Base-by-base conservation (phyloP, 2,113 vertebrate genomes). In the Noctilio leporinus region DNA sequence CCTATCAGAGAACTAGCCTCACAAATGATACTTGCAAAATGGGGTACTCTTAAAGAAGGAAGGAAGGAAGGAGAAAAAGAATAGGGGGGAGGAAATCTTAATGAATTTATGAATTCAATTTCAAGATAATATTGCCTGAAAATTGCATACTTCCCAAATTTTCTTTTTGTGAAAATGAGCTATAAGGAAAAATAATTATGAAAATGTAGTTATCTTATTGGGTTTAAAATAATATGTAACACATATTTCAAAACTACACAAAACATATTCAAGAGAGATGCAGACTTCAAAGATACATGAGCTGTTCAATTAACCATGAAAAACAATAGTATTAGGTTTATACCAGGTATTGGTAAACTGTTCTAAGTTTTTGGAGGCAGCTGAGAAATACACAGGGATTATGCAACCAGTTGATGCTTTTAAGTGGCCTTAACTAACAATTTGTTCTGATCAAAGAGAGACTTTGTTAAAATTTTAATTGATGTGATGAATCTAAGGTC, bases 391-490 rank as follows among this genome's bases (percentile, higher is more conserved):
- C 24, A 45, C 30, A 77, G 40, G 51, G 51, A 90, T 76, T 38
- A 57, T 8, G 5, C 3, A 94, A 33, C 11, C 53, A 91, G 77
- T 0, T 84, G 82, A 88, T 28, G 35, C 12, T 83, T 86, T 84
- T 30, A 67, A 84, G 70, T 88, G 84, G 72, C 65, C 70, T 93
- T 88, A 84, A 86, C 64, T 69, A 93, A 82, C 28, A 86, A 57
- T 93, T 59, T 86, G 30, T 53, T 95, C 38, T 89, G 92, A 95
- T 92, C 20, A 90, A 89, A 95, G 77, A 86, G 53, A 92, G 51
- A 89, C 65, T 95, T 75, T 92, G 47, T 93, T 89, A 91, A 92
- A 92, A 81, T 86, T 94, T 93, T 90, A 96, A 94, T 92, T 87
- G 93, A 94, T 91, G 64, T 78, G 35, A 90, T 94, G 87, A 90